phyloP scores from a whole-genome alignment of 2,113 vertebrate genomes.

The Riparia riparia region DNA sequence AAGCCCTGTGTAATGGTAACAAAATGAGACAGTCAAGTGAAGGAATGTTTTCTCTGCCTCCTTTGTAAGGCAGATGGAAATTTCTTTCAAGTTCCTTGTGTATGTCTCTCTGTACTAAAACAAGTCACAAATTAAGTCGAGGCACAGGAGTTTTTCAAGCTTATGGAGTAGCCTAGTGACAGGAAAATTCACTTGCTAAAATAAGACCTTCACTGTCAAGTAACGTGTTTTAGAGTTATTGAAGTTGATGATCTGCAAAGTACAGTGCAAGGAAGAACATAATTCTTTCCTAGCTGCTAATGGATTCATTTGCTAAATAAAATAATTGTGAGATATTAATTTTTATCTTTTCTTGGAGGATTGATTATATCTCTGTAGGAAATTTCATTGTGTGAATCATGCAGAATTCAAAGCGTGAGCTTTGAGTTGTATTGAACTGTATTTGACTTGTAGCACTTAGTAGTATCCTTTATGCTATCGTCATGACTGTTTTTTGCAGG shows the following conservation, averaged over 20 bases:
- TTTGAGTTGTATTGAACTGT: not conserved
- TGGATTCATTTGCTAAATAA: not conserved
- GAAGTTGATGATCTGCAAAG: not conserved
- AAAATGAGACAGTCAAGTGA: not conserved
- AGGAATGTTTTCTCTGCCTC: not conserved
- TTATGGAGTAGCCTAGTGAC: not conserved
- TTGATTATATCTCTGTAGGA: not conserved
- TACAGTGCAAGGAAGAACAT: not conserved
- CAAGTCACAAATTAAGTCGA: not conserved
- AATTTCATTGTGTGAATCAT: not conserved
- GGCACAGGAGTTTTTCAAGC: not conserved
- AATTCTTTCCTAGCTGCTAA: not conserved
- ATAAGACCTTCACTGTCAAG: not conserved
- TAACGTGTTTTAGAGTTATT: not conserved
- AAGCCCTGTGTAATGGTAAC: not conserved
- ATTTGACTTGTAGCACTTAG: not conserved
- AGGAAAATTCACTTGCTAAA: not conserved
- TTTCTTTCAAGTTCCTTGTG: not conserved
- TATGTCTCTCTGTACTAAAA: not conserved
- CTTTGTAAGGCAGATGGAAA: not conserved
- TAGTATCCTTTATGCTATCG: not conserved
- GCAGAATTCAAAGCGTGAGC: not conserved
- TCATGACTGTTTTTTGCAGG: not conserved
- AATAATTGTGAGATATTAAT: not conserved
- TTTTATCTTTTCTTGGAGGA: not conserved